These are phyloP conservation scores for Eucera pruinosa DNA, from an alignment of 2,888 invertebrate species.

Conservation along the genomic window DNA sequence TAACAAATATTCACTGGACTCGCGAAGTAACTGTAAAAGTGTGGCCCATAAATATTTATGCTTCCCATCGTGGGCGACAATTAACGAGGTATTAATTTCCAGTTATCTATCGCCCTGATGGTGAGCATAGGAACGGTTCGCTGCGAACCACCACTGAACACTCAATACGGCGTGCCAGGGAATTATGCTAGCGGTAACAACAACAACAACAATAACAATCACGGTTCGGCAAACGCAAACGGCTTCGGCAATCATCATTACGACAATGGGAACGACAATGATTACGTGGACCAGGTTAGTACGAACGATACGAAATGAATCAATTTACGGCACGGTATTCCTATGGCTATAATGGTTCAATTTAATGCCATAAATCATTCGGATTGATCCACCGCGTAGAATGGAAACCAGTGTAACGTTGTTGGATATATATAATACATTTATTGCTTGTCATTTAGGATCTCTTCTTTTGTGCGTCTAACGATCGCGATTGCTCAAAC, in stretches of 20 bases:
- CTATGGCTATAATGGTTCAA: no score
- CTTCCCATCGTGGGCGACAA: background rate
- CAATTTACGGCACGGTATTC: background rate
- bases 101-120: constrained; percentile 68
- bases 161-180: constrained; percentile 81
- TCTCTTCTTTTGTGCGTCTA: constrained; percentile 20
- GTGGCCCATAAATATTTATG: background rate
- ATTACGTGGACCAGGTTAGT: constrained; percentile 82
- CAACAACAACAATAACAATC: constrained; percentile 37
- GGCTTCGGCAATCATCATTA: constrained; percentile 69
- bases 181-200: constrained; percentile 75
- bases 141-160: constrained; percentile 78
- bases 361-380: no score
- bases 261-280: constrained; percentile 66
- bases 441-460: constrained; percentile 12
- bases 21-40: background rate
- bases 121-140: constrained; percentile 72
- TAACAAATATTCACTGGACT: no score
- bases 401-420: no score
- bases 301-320: background rate
- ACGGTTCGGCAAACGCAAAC: constrained; percentile 36
- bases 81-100: background rate
- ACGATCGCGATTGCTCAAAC: constrained; percentile 29
- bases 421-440: constrained; percentile 8
- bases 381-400: background rate